These are phyloP conservation scores for Drosophila colorata DNA, from an alignment of 2,888 invertebrate species.

Conservation along the genomic window DNA sequence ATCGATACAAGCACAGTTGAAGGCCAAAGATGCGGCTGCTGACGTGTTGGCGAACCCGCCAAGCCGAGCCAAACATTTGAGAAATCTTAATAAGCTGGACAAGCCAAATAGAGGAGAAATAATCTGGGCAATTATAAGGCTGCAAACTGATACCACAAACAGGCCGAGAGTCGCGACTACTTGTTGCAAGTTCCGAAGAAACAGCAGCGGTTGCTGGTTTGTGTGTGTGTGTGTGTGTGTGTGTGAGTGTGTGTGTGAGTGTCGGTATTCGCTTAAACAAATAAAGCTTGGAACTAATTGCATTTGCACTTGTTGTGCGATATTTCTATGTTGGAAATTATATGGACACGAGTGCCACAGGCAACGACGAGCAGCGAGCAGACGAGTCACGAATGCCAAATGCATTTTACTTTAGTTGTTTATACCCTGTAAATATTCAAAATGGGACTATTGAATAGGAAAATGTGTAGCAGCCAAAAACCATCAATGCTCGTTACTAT, in stretches of 20 bases:
- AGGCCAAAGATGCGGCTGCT: conserved; percentile 10
- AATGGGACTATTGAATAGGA: not conserved
- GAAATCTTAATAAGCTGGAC: conserved; percentile 72
- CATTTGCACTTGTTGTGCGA: conserved; percentile 79
- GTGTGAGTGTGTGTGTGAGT: conserved; percentile 15
- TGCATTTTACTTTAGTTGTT: conserved; percentile 13
- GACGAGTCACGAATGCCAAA: conserved; percentile 62
- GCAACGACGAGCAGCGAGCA: conserved; percentile 27
- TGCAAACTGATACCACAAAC: conserved; percentile 63
- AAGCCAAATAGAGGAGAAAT: conserved; percentile 72
- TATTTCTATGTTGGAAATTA: conserved; percentile 76
- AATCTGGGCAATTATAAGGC: conserved; percentile 71
- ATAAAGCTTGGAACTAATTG: conserved; percentile 77
- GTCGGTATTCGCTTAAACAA: conserved; percentile 76
- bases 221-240: conserved; percentile 16
- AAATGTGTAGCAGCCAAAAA: too few relatives aligned
- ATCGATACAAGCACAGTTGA: conserved; percentile 13
- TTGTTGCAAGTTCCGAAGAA: conserved; percentile 52
- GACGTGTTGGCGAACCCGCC: conserved; percentile 10
- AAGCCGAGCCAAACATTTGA: conserved; percentile 47
- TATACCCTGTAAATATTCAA: conserved; percentile 19
- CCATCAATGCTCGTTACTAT: too few relatives aligned
- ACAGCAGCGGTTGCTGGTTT: conserved; percentile 16
- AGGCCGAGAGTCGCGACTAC: conserved; percentile 36
- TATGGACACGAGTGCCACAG: conserved; percentile 56